Conservation (phyloP, 2,888 invertebrate species). For the Cheilosia variabilis region DNA sequence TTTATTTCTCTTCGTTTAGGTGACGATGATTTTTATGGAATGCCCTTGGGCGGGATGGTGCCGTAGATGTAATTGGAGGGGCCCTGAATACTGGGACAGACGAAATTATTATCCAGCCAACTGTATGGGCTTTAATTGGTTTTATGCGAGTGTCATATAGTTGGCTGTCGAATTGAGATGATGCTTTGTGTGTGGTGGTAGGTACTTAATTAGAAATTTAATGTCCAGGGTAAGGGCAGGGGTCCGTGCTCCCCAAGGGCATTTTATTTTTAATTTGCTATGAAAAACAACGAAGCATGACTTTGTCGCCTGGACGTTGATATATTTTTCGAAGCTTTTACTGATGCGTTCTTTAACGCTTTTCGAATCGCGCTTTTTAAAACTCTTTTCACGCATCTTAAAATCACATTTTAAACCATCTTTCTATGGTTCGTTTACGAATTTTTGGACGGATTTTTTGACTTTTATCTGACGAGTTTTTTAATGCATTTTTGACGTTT, state of each 20-base stretch:
- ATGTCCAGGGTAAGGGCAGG: background rate
- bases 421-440: too few relatives aligned
- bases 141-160: slow-evolving; percentile 47
- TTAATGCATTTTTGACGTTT: too few relatives aligned
- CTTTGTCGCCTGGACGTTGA: too few relatives aligned
- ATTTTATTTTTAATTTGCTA: too few relatives aligned
- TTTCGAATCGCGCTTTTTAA: too few relatives aligned
- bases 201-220: background rate
- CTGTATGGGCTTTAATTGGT: slow-evolving; percentile 56
- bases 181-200: background rate
- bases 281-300: too few relatives aligned
- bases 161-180: slow-evolving; percentile 42
- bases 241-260: background rate
- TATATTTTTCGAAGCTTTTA: too few relatives aligned
- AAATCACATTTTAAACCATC: too few relatives aligned
- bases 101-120: slow-evolving; percentile 23
- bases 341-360: too few relatives aligned
- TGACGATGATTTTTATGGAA: slow-evolving; percentile 70
- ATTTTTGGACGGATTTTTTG: too few relatives aligned
- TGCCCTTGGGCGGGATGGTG: background rate
- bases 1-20: slow-evolving; percentile 58
- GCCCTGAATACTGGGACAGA: slow-evolving; percentile 11
- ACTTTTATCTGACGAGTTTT: too few relatives aligned
- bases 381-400: too few relatives aligned
- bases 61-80: slow-evolving; percentile 10